These are phyloP conservation scores for Drosophila bocki DNA, from an alignment of 1,140 invertebrate genomes.

Conservation along the genomic window DNA sequence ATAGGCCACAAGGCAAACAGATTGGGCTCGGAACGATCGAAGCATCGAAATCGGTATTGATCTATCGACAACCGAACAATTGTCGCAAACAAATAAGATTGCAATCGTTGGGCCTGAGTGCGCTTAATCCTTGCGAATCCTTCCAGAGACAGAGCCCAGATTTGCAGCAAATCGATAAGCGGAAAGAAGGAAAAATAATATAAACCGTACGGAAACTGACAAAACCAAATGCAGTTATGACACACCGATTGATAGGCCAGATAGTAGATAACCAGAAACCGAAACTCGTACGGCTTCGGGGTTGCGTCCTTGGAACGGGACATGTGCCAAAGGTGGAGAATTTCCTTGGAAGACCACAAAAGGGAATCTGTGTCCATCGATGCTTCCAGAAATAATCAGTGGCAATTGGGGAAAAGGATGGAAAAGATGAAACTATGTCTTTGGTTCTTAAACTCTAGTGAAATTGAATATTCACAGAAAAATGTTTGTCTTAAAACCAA, in stretches of 20 bases:
- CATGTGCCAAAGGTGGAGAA: slow-evolving; percentile 27
- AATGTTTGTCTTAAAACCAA: neutral
- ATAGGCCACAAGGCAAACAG: slow-evolving; percentile 80
- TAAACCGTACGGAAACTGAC: slow-evolving; percentile 43
- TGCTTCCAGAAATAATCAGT: slow-evolving; percentile 21
- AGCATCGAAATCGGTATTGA: slow-evolving; percentile 40
- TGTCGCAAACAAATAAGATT: slow-evolving; percentile 71
- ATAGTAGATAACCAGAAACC: slow-evolving; percentile 38
- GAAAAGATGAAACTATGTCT: neutral
- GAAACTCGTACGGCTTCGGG: slow-evolving; percentile 32
- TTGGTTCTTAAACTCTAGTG: neutral
- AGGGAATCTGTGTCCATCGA: neutral
- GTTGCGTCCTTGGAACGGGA: slow-evolving; percentile 9
- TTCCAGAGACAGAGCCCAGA: slow-evolving; percentile 62
- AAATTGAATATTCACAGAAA: neutral
- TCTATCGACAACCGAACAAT: slow-evolving; percentile 63
- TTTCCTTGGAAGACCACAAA: slow-evolving; percentile 31
- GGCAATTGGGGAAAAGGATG: slow-evolving; percentile 1
- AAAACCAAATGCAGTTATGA: slow-evolving; percentile 76
- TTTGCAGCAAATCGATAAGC: slow-evolving; percentile 73
- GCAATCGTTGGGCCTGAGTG: slow-evolving; percentile 67
- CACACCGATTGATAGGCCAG: slow-evolving; percentile 67
- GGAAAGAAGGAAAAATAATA: slow-evolving; percentile 18
- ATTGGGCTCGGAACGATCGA: slow-evolving; percentile 60
- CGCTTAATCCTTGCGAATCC: slow-evolving; percentile 77